These are phyloP conservation scores for Drosophila eugracilis DNA, from an alignment of 1,140 invertebrate genomes.

Conservation along the genomic window DNA sequence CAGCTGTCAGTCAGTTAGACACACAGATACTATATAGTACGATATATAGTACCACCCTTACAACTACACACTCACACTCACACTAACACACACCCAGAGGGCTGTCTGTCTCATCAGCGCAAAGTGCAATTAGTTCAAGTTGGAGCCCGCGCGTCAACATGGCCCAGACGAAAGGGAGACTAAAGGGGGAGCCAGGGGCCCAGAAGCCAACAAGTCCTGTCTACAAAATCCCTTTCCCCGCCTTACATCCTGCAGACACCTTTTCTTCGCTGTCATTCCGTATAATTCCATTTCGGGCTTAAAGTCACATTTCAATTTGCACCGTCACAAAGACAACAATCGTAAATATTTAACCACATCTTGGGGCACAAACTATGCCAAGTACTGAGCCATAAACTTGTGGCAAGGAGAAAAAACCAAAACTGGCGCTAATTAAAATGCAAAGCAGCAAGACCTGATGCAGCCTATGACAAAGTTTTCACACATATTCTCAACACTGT, in stretches of 20 bases:
- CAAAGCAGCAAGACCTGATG: conserved; percentile 47
- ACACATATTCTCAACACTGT: conserved; percentile 24
- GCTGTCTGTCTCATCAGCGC: conserved; percentile 79
- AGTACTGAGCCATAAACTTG: conserved; percentile 24
- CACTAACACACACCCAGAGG: conserved; percentile 30
- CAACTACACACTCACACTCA: background rate
- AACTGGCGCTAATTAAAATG: conserved; percentile 72
- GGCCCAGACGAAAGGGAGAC: conserved; percentile 42
- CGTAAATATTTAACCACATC: conserved; percentile 72
- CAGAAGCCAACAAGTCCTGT: conserved; percentile 77
- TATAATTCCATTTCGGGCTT: conserved; percentile 71
- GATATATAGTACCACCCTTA: background rate
- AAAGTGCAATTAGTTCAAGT: conserved; percentile 83
- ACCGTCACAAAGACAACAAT: conserved; percentile 47
- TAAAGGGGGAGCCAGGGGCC: conserved; percentile 23
- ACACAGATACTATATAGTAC: conserved; percentile 17
- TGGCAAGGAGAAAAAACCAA: conserved; percentile 24
- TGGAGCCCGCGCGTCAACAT: conserved; percentile 58
- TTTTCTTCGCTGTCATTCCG: conserved; percentile 45
- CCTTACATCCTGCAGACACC: conserved; percentile 43
- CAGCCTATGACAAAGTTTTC: conserved; percentile 52
- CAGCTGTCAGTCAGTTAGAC: conserved; percentile 77
- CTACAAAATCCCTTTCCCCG: background rate
- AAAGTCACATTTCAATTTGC: conserved; percentile 75
- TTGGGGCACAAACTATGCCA: conserved; percentile 62